Base-by-base conservation (phyloP, 2,797 vertebrate species). In the Ctenopoma kingsleyae region DNA sequence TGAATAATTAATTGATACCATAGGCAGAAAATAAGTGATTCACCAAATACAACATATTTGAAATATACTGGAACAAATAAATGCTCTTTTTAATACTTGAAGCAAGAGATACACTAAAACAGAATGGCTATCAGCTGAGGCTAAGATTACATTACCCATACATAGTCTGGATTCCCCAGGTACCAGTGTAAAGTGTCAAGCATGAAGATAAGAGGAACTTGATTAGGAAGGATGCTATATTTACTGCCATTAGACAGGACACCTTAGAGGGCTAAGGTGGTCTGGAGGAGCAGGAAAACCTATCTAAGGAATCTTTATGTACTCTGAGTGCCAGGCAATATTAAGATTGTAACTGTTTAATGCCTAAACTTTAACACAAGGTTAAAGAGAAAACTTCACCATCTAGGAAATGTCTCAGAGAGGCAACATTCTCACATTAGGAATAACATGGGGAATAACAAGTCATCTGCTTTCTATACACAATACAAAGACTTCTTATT, bases 131-230 rank as follows among this genome's bases (percentile, higher is more conserved):
- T 92, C 82, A 83, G 78, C 70, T 60, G 67, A 9, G 41, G 65
- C 67, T 78, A 70, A 85, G 78, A 89, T 88, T 87, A 79, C 73
- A 84, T 87, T 80, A 80, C 74, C 65, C 64, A 74, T 47, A 76
- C 80, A 90, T 83, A 91, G 83, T 74, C 72, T 84, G 71, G 80
- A 91, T 91, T 87, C 86, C 80, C 67, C 86, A 90, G 87, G 90
- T 90, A 87, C 74, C 75, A 47, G 71, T 46, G 84, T 84, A 85
- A 91, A 92, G 91, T 89, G 85, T 85, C 30, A 3, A 70, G 80
- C 62, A 67, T 71, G 61, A 80, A 87, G 91, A 93, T 91, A 93
- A 91, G 83, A 83, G 65, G 57, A 78, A 63, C 62, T 84, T 84
- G 87, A 89, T 91, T 89, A 91, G 80, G 67, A 57, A 55, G 48